Percentiles rank a stretch among this genome's conserved stretches.
These are phyloP conservation scores for Augiades crinisus DNA, from an alignment of 2,888 invertebrate species.

Conservation along the genomic window DNA sequence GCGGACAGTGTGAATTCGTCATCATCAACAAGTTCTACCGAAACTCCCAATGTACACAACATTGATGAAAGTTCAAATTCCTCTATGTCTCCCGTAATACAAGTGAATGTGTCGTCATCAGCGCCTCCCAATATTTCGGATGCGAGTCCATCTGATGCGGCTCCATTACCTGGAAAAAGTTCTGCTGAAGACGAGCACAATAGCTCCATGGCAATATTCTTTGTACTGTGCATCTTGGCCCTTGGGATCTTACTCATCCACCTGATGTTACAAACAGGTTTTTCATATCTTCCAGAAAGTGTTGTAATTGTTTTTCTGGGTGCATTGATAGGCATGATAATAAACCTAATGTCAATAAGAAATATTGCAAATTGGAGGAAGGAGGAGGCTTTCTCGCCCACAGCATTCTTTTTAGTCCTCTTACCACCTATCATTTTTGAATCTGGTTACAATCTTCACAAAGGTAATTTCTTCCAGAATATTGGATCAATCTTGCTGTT, in stretches of 20 bases:
- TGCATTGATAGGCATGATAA: slow-evolving; percentile 93
- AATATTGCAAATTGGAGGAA: slow-evolving; percentile 97
- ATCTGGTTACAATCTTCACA: slow-evolving; percentile 99
- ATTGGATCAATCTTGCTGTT: slow-evolving; percentile 99
- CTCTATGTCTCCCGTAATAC: slow-evolving; percentile 53
- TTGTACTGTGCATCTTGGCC: slow-evolving; percentile 97
- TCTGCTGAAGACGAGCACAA: slow-evolving; percentile 98
- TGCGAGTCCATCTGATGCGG: slow-evolving; percentile 86
- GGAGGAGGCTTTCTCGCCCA: slow-evolving; percentile 99
- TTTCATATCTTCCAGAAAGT: slow-evolving; percentile 98
- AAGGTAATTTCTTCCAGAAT: slow-evolving; percentile 98
- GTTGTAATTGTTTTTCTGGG: slow-evolving; percentile 98
- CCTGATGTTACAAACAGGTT: slow-evolving; percentile 95
- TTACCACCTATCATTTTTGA: slow-evolving; percentile 99
- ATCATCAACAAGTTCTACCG: slow-evolving; percentile 45
- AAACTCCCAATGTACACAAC: slow-evolving; percentile 49
- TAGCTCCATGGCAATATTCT: slow-evolving; percentile 98
- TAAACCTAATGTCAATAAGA: slow-evolving; percentile 93
- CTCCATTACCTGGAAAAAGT: slow-evolving; percentile 92
- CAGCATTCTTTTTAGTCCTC: slow-evolving; percentile 97
- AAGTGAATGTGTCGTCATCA: slow-evolving; percentile 59
- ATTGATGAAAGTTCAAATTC: slow-evolving; percentile 60
- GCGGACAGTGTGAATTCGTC: slow-evolving; percentile 38
- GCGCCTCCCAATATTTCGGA: slow-evolving; percentile 59
- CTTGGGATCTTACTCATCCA: slow-evolving; percentile 97